A percentile compares a stretch with the other conserved stretches of the same genome.
Conservation (phyloP, 30 jellyfish, hydroid and myxozoan genomes). For the Cassiopea andromeda region DNA sequence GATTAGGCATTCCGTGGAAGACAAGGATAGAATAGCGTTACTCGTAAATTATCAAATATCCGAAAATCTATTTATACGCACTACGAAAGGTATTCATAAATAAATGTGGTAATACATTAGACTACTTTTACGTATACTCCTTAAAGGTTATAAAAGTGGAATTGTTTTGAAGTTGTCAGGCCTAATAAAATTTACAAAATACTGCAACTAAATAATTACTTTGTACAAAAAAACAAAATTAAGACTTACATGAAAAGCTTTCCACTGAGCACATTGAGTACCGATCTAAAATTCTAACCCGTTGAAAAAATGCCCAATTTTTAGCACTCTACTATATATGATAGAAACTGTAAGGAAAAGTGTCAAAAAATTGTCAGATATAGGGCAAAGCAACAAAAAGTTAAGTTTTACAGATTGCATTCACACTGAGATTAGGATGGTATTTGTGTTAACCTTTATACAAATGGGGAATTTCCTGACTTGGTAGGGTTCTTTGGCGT, state of each 20-base stretch:
- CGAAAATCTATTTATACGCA: neutral
- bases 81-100: constrained; percentile 19
- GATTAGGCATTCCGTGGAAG: too few species aligned
- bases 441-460: too few species aligned
- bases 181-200: neutral
- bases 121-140: constrained; percentile 60
- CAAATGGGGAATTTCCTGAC: too few species aligned
- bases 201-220: neutral
- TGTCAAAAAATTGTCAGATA: too few species aligned
- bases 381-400: too few species aligned
- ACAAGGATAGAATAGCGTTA: too few species aligned
- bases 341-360: too few species aligned
- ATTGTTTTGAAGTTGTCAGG: constrained; percentile 7
- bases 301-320: neutral
- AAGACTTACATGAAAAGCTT: neutral
- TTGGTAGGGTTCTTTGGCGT: too few species aligned
- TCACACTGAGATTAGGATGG: too few species aligned
- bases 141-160: constrained; percentile 16
- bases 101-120: constrained; percentile 38
- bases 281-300: neutral
- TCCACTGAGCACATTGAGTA: neutral
- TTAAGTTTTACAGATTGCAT: too few species aligned
- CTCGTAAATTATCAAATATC: neutral
- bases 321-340: too few species aligned
- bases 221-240: neutral